Conservation (phyloP, 1,140 invertebrate species). For the Lepidostoma basale region DNA sequence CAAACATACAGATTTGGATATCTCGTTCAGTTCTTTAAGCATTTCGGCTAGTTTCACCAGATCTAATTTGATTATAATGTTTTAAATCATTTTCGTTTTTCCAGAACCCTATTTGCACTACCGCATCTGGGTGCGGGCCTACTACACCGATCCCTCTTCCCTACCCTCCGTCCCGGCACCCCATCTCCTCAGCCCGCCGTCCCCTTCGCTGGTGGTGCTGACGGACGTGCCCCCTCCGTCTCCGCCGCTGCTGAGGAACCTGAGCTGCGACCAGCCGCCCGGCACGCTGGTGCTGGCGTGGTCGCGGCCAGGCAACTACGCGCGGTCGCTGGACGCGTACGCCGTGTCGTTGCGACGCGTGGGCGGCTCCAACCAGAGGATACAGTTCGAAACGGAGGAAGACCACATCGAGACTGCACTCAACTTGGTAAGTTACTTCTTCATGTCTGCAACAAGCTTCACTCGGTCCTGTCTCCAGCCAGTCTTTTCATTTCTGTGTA, state of each 20-base stretch:
- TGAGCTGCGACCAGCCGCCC: constrained; percentile 72
- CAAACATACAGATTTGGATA: no score
- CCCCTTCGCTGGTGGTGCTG: constrained; percentile 71
- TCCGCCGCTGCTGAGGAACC: constrained; percentile 78
- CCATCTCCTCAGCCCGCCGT: constrained; percentile 57
- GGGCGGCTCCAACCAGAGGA: constrained; percentile 48
- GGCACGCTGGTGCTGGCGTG: constrained; percentile 82
- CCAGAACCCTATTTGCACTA: constrained; percentile 82
- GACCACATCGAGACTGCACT: constrained; percentile 58
- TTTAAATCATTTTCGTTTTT: constrained; percentile 46
- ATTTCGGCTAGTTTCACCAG: no score
- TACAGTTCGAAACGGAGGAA: constrained; percentile 46
- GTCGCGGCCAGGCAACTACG: constrained; percentile 74
- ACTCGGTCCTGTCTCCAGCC: no score
- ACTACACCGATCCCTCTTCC: constrained; percentile 50
- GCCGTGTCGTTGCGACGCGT: constrained; percentile 66
- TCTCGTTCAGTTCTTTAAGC: no score
- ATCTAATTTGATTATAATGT: not conserved
- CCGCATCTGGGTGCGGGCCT: constrained; percentile 84
- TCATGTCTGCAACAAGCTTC: no score
- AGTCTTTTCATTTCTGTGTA: no score
- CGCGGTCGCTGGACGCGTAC: constrained; percentile 80
- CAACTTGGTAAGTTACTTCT: constrained; percentile 55
- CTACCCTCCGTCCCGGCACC: constrained; percentile 48
- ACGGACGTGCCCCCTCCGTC: constrained; percentile 84